phyloP scores from a whole-genome alignment of 2,888 invertebrate genomes.

The Chydorus sphaericus region DNA sequence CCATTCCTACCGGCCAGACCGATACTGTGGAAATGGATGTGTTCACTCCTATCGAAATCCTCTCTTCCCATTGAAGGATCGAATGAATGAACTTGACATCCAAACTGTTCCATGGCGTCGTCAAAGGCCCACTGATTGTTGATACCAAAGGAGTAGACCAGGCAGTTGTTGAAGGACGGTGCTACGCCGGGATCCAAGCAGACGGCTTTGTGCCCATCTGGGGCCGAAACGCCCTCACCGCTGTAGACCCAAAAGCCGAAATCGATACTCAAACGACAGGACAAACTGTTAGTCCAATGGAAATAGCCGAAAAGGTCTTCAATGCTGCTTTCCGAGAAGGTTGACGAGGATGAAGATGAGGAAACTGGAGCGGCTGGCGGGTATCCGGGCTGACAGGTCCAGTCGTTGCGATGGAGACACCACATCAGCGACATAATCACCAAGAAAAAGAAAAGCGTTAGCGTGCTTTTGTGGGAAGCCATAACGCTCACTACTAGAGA shows the following conservation, averaged over 20 bases:
- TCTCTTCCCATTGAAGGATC: slow-evolving; percentile 22
- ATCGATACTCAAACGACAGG: background rate
- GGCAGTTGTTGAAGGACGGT: slow-evolving; percentile 7
- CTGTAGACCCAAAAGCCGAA: background rate
- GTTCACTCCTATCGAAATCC: slow-evolving; percentile 21
- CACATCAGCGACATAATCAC: too few species aligned
- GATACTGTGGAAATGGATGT: slow-evolving; percentile 21
- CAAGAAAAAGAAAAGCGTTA: too few species aligned
- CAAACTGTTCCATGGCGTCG: slow-evolving; percentile 17
- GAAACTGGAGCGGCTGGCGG: too few species aligned
- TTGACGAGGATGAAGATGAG: too few species aligned
- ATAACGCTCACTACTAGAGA: too few species aligned
- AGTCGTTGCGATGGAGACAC: too few species aligned
- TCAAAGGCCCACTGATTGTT: slow-evolving; percentile 20
- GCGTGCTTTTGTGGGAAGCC: too few species aligned
- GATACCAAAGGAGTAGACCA: slow-evolving; percentile 16
- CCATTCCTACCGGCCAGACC: slow-evolving; percentile 8
- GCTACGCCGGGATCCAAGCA: background rate
- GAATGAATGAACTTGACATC: slow-evolving; percentile 27
- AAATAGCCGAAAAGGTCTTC: slow-evolving; percentile 1
- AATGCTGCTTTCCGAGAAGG: too few species aligned
- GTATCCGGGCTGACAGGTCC: too few species aligned
- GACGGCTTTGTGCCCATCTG: slow-evolving; percentile 7
- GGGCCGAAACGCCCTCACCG: background rate
- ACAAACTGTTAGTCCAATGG: slow-evolving; percentile 1